Evolutionary conservation across 2,797 vertebrate genomes (phyloP).

Genomic region (Telmatherina bonti): DNA sequence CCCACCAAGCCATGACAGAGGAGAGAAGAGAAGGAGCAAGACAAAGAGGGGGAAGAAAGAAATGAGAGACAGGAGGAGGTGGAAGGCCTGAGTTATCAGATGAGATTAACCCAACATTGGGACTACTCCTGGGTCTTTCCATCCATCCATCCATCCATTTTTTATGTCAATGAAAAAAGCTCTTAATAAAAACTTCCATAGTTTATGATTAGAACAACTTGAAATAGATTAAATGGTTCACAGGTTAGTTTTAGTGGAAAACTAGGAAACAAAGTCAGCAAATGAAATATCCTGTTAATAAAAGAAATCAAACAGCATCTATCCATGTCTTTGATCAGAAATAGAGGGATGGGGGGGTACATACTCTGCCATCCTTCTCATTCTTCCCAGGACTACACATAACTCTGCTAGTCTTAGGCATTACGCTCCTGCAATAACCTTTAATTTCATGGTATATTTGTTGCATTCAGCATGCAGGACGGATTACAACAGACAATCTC

Average conservation of each 20-base stretch:
- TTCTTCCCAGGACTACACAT: constrained; percentile 68
- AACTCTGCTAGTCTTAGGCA: constrained; percentile 70
- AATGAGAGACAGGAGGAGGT: constrained; percentile 67
- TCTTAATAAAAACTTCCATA: constrained; percentile 56
- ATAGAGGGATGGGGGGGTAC: constrained; percentile 22
- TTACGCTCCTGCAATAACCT: constrained; percentile 80
- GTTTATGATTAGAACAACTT: constrained; percentile 42
- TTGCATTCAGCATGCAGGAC: constrained; percentile 79
- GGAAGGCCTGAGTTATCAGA: constrained; percentile 89
- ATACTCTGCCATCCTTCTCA: constrained; percentile 13
- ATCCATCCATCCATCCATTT: too few species aligned
- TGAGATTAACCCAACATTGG: constrained; percentile 90
- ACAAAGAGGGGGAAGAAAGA: constrained; percentile 23
- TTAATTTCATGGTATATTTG: constrained; percentile 87
- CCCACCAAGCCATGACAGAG: constrained; percentile 82
- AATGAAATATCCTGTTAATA: neutral
- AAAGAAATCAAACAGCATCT: constrained; percentile 23
- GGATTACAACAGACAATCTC: constrained; percentile 84
- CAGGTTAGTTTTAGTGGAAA: constrained; percentile 27
- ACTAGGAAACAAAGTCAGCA: neutral
- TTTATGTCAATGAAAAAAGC: constrained; percentile 26
- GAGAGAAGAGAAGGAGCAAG: constrained; percentile 49
- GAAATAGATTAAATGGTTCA: constrained; percentile 23
- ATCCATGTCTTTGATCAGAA: constrained; percentile 25
- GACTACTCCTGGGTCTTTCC: constrained; percentile 81